phyloP scores from a whole-genome alignment of 35 echinoderm and acorn worm species.

The Amphiura filiformis region DNA sequence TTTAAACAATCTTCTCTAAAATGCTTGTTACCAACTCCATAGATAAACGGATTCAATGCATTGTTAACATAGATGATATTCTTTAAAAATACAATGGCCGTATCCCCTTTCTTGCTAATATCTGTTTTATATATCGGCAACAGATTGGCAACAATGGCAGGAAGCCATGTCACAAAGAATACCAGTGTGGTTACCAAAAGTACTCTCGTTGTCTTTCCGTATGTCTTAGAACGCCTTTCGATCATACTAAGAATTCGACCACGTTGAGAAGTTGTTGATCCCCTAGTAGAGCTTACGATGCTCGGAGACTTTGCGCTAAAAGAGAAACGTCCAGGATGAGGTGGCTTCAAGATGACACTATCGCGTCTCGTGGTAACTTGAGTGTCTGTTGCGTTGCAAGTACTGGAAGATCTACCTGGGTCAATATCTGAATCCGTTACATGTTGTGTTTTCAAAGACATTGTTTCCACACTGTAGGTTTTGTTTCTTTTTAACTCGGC shows the following conservation, averaged over 20 bases:
- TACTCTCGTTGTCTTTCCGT: constrained; percentile 16
- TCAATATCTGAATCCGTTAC: too few species aligned
- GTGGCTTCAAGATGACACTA: too few species aligned
- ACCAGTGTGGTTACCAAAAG: constrained; percentile 18
- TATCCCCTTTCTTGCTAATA: not conserved
- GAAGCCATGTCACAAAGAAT: constrained; percentile 23
- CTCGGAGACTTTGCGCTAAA: too few species aligned
- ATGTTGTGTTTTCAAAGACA: too few species aligned
- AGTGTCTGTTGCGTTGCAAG: too few species aligned
- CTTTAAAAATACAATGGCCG: not conserved
- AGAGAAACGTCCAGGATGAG: too few species aligned
- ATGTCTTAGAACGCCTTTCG: not conserved
- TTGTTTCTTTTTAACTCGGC: too few species aligned
- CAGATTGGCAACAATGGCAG: not conserved
- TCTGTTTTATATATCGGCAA: not conserved
- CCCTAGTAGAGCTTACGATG: too few species aligned
- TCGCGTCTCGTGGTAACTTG: too few species aligned
- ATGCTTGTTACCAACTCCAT: not conserved
- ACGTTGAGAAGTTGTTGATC: not conserved
- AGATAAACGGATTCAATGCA: not conserved
- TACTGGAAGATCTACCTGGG: too few species aligned
- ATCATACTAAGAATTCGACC: not conserved
- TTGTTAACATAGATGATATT: not conserved
- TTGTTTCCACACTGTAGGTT: too few species aligned
- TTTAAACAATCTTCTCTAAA: not conserved